These are phyloP conservation scores for Nemurella pictetii DNA, from an alignment of 2,888 invertebrate species.

Conservation along the genomic window DNA sequence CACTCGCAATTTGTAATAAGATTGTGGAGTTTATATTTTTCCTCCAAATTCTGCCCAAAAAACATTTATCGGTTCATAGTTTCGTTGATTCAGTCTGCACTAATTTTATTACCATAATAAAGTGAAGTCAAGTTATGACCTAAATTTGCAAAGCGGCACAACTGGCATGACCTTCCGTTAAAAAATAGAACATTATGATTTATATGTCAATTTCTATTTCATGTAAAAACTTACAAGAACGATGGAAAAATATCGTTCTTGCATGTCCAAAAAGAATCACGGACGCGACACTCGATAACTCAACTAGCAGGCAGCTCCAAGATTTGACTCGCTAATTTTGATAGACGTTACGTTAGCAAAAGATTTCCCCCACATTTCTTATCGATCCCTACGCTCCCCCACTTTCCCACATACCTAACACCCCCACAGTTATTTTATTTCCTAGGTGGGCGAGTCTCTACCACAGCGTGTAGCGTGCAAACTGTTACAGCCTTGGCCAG, in stretches of 20 bases:
- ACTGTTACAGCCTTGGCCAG: background rate
- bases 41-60: too few relatives aligned
- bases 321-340: background rate
- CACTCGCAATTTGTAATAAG: too few relatives aligned
- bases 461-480: background rate
- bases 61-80: too few relatives aligned
- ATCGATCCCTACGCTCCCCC: background rate
- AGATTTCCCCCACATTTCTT: background rate
- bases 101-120: too few relatives aligned
- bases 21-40: too few relatives aligned
- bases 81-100: too few relatives aligned
- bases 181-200: too few relatives aligned
- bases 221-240: too few relatives aligned
- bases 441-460: background rate
- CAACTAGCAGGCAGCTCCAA: background rate
- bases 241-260: background rate
- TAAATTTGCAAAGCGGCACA: too few relatives aligned
- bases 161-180: too few relatives aligned
- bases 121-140: too few relatives aligned
- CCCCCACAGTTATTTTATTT: background rate
- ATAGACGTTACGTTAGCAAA: background rate
- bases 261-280: background rate
- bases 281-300: background rate
- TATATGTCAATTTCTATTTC: too few relatives aligned
- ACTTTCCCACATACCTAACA: background rate